Base-by-base conservation (phyloP, 1,140 invertebrate species). In the Bombus pascuorum region DNA sequence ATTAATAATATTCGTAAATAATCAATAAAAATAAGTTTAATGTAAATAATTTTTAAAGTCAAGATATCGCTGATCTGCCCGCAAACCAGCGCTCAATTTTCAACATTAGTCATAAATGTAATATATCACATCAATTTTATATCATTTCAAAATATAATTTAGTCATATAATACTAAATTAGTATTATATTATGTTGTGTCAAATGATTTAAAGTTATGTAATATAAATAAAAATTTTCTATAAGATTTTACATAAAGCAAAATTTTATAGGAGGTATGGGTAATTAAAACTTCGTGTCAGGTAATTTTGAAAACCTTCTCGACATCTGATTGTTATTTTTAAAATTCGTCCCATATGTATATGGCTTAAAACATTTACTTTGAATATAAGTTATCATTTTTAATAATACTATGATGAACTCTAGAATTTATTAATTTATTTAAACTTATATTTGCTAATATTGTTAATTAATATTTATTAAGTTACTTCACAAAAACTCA, bases 31-130 rank as follows among this genome's bases (percentile, higher is more conserved):
- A 72, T n/a, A 68, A 70, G 32, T 85, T 78, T 78, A 65, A 77
- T 22, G 32, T 65, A 62, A 25, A 44, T 65, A 42, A 32, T 70
- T 25, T 57, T 5, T 34, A 34, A 68, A 78, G 47, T 42, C 15
- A 72, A 59, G 37, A 68, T 62, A 59, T 44, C 42, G 82, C 89
- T 90, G 90, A 90, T 87, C 79, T 82, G 87, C 84, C 90, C 81
- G 90, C 90, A 89, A 91, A 90, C 81, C 90, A 91, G 86, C 86
- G 59, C 84, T 88, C 83, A 85, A 65, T 53, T 53, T 86, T 82
- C 68, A 72, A 65, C 59, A 65, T 90, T 81, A 77, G 79, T 87
- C 87, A 86, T 44, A 79, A 84, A 71, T 77, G 28, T 88, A 88
- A 87, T 91, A 91, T 90, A 76, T 76, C 74, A 76, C 83, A 90